phyloP scores from a whole-genome alignment of 2,888 invertebrate species.

The Pinctada fucata region DNA sequence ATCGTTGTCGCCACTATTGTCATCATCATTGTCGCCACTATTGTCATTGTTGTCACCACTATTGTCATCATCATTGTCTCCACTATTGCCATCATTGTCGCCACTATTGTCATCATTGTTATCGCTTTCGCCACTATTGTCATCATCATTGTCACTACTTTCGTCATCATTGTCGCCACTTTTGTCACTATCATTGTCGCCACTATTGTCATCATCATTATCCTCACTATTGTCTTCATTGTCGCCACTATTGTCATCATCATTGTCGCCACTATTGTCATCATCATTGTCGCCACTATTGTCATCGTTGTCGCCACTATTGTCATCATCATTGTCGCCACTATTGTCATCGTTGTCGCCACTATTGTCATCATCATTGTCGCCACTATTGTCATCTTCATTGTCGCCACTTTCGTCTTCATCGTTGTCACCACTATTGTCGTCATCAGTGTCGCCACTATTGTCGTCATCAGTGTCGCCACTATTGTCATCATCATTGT shows the following conservation, averaged over 20 bases:
- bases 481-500: background rate
- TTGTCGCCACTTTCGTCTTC: too few species aligned
- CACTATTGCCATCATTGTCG: background rate
- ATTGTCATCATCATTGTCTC: background rate
- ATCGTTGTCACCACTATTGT: background rate
- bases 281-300: background rate
- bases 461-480: background rate
- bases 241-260: background rate
- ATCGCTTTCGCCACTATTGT: background rate
- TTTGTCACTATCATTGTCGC: background rate
- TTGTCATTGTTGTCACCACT: background rate
- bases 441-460: background rate
- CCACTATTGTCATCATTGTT: constrained; percentile 1
- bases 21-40: background rate
- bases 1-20: background rate
- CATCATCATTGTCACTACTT: background rate
- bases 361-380: background rate
- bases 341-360: background rate
- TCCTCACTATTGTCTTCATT: background rate
- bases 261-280: background rate
- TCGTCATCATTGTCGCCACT: background rate
- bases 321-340: background rate
- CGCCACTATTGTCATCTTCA: background rate
- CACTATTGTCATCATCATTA: background rate
- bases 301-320: background rate